Percentiles rank a stretch among this genome's conserved stretches.
These are phyloP conservation scores for Cydia strobilella DNA, from an alignment of 1,140 invertebrate species.

Conservation along the genomic window DNA sequence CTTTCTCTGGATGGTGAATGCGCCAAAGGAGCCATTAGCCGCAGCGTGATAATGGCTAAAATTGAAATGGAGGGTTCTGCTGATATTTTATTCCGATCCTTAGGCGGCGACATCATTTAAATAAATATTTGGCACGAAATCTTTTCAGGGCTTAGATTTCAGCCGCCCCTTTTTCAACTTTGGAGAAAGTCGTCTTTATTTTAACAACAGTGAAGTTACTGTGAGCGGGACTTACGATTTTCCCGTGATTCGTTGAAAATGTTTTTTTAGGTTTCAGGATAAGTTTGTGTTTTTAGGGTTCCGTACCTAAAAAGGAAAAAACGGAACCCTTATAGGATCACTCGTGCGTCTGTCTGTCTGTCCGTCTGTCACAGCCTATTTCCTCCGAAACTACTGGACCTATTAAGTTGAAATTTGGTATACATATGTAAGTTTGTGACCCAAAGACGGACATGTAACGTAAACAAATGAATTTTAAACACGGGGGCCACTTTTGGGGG, in stretches of 20 bases:
- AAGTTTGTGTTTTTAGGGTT: slow-evolving; percentile 28
- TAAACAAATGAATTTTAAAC: too few species aligned
- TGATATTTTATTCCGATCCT: slow-evolving; percentile 51
- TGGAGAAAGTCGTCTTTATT: slow-evolving; percentile 29
- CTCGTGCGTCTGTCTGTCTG: too few species aligned
- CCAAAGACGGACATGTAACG: too few species aligned
- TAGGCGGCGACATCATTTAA: slow-evolving; percentile 47
- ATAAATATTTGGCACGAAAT: slow-evolving; percentile 53
- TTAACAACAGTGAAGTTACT: slow-evolving; percentile 30
- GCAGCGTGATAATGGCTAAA: slow-evolving; percentile 47
- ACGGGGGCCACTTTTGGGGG: too few species aligned
- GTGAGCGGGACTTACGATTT: slow-evolving; percentile 22
- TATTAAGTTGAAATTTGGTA: too few species aligned
- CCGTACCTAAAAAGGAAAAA: too few species aligned
- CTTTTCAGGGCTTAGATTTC: slow-evolving; percentile 39
- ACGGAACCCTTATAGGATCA: too few species aligned
- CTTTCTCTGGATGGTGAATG: slow-evolving; percentile 39
- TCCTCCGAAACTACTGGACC: too few species aligned
- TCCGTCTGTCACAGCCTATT: too few species aligned
- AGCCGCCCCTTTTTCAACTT: slow-evolving; percentile 27
- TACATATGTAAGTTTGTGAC: too few species aligned
- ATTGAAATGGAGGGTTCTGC: slow-evolving; percentile 46
- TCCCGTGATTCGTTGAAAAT: slow-evolving; percentile 6
- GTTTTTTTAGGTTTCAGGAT: slow-evolving; percentile 31
- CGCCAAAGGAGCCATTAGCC: slow-evolving; percentile 48